Conservation (phyloP, 2,888 invertebrate species). For the Baronia brevicornis region DNA sequence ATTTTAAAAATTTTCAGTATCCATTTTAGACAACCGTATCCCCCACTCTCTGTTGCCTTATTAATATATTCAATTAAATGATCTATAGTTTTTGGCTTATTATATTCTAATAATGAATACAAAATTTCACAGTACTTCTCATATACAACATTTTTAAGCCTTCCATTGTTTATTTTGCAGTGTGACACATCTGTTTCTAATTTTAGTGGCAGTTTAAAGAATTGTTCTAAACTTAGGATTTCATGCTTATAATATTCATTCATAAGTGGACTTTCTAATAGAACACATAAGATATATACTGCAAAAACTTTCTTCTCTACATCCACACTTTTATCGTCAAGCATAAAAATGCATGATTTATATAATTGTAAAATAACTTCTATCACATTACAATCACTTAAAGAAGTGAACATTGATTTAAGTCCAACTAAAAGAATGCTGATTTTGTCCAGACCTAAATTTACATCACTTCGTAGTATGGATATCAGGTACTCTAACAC, state of each 20-base stretch:
- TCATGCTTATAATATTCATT: slow-evolving; percentile 31
- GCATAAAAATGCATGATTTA: slow-evolving; percentile 33
- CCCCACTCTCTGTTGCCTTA: slow-evolving; percentile 58
- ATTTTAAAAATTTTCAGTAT: slow-evolving; percentile 51
- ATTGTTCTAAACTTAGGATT: slow-evolving; percentile 32
- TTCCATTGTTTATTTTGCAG: slow-evolving; percentile 40
- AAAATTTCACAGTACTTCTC: slow-evolving; percentile 51
- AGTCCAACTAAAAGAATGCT: slow-evolving; percentile 30
- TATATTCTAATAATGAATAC: slow-evolving; percentile 26
- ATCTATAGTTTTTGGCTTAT: slow-evolving; percentile 17
- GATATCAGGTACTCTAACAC: slow-evolving; percentile 36
- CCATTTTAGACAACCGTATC: slow-evolving; percentile 60
- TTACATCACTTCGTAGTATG: slow-evolving; percentile 34
- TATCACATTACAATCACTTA: slow-evolving; percentile 22
- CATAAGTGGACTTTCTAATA: slow-evolving; percentile 28
- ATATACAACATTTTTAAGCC: slow-evolving; percentile 45
- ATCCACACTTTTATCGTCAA: slow-evolving; percentile 31
- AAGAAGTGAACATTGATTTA: slow-evolving; percentile 19
- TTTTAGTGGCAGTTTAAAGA: slow-evolving; percentile 29
- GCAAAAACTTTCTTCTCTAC: slow-evolving; percentile 40
- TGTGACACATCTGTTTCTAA: slow-evolving; percentile 25
- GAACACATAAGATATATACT: slow-evolving; percentile 35
- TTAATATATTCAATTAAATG: slow-evolving; percentile 40
- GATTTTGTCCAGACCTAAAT: slow-evolving; percentile 32
- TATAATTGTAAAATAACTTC: slow-evolving; percentile 37